A percentile compares a stretch with the other conserved stretches of the same genome.
These are phyloP conservation scores for Sprattus sprattus DNA, from an alignment of 2,113 vertebrate genomes.

Conservation along the genomic window DNA sequence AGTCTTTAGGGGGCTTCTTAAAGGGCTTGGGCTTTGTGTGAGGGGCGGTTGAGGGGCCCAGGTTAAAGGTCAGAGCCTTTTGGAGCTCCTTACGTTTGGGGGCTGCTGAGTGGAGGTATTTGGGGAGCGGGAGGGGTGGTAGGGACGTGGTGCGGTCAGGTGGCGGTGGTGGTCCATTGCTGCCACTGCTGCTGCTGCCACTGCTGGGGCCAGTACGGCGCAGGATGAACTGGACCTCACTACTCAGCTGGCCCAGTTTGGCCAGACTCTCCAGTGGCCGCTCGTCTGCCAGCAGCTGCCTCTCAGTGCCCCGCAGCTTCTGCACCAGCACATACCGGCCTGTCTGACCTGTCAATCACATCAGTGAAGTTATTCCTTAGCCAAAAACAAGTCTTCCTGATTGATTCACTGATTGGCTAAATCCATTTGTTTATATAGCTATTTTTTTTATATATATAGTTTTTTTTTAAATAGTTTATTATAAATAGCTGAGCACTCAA, in stretches of 20 bases:
- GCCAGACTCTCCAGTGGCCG: slow-evolving; percentile 85
- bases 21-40: slow-evolving; percentile 69
- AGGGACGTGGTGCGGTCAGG: slow-evolving; percentile 50
- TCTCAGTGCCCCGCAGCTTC: slow-evolving; percentile 88
- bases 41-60: slow-evolving; percentile 75
- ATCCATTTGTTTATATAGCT: background rate
- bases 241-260: slow-evolving; percentile 91
- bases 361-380: background rate
- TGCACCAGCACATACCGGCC: slow-evolving; percentile 96
- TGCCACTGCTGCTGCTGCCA: slow-evolving; percentile 62
- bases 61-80: slow-evolving; percentile 84
- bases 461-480: background rate
- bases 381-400: background rate
- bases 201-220: slow-evolving; percentile 89
- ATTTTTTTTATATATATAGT: background rate
- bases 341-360: slow-evolving; percentile 81
- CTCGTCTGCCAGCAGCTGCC: slow-evolving; percentile 89
- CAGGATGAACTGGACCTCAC: slow-evolving; percentile 90
- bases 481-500: background rate
- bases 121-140: slow-evolving; percentile 57
- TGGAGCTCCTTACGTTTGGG: slow-evolving; percentile 75
- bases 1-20: slow-evolving; percentile 64
- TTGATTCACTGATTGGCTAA: background rate
- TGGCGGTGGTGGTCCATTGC: background rate
- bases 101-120: slow-evolving; percentile 46